Conservation (phyloP, 2,113 vertebrate genomes). For the Solenodon paradoxus region DNA sequence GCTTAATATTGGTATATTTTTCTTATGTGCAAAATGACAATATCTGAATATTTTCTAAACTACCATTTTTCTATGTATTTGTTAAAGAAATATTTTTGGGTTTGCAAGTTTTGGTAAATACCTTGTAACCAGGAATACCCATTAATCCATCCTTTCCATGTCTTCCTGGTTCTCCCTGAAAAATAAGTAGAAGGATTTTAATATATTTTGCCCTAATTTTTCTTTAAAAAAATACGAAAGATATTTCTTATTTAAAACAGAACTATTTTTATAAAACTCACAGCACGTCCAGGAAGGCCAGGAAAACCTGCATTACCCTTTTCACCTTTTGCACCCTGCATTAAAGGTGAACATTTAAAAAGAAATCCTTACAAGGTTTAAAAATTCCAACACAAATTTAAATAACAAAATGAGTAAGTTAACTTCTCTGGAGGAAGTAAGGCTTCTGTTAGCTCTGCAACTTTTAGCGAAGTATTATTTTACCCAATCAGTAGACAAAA, state of each 20-base stretch:
- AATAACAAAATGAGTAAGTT: not conserved
- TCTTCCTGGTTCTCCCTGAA: constrained; percentile 91
- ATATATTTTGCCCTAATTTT: not conserved
- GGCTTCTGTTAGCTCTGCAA: not conserved
- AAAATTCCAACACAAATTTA: not conserved
- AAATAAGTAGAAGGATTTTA: constrained; percentile 15
- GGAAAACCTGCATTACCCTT: constrained; percentile 86
- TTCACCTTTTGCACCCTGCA: constrained; percentile 92
- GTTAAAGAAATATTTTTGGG: not conserved
- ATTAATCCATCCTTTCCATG: constrained; percentile 90
- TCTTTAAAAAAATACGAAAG: not conserved
- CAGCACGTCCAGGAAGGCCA: constrained; percentile 88
- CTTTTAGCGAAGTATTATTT: not conserved
- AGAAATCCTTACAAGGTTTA: not conserved
- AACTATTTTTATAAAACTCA: constrained; percentile 80
- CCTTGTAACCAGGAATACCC: constrained; percentile 92
- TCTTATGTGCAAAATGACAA: not conserved
- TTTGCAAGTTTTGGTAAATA: constrained; percentile 72
- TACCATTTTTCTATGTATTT: no score
- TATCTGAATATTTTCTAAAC: no score
- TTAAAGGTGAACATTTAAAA: constrained; percentile 52
- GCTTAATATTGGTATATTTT: not conserved
- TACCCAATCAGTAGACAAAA: not conserved
- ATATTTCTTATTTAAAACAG: not conserved
- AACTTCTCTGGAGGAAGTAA: not conserved